Evolutionary conservation across 2,888 invertebrate species (phyloP).

Genomic region (Xylocampa areola): DNA sequence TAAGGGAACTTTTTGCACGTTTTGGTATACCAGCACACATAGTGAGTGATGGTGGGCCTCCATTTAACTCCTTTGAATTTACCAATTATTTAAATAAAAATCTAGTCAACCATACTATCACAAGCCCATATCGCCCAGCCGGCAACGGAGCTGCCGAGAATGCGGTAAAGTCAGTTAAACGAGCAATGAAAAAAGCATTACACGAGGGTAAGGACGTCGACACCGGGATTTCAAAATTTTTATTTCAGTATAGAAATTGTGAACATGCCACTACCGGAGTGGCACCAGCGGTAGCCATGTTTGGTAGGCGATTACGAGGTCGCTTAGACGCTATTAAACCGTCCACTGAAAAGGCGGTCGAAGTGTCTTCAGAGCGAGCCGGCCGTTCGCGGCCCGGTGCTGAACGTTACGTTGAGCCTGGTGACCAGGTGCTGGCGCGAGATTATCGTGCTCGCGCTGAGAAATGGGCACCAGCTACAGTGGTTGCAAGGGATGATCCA

Average conservation of each 20-base stretch:
- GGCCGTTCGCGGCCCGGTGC: background rate
- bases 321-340: background rate
- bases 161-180: background rate
- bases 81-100: background rate
- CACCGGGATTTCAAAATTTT: background rate
- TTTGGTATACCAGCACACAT: background rate
- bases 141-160: constrained; percentile 4
- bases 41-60: constrained; percentile 1
- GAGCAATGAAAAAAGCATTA: no score
- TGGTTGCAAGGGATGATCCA: background rate
- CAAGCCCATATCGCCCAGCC: background rate
- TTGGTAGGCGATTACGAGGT: constrained; percentile 2
- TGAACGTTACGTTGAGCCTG: background rate
- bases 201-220: no score
- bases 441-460: background rate
- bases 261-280: constrained; percentile 1
- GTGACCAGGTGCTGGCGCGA: background rate
- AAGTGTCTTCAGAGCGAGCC: background rate
- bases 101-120: background rate
- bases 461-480: background rate
- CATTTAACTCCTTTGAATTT: background rate
- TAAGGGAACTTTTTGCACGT: constrained; percentile 3
- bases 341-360: background rate
- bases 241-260: background rate
- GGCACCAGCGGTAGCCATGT: background rate